Evolutionary conservation across 2,888 invertebrate genomes (phyloP), one percentile per base, ranked within the genome.

Genomic region (Chrysolina americana): DNA sequence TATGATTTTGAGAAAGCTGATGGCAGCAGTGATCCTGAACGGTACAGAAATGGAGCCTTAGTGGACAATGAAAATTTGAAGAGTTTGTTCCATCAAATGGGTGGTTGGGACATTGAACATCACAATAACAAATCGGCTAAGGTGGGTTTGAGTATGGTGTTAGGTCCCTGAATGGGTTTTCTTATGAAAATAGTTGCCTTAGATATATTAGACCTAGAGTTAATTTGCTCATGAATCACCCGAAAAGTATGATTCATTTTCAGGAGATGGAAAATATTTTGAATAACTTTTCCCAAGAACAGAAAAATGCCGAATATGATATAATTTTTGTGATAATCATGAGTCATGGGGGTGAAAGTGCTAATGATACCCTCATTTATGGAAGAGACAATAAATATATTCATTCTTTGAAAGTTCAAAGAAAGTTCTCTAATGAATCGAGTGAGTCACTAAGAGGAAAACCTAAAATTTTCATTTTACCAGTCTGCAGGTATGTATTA

Each of bases 381-480:
- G 92, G 92, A 83, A 86, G 86, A 74, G 92, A 93, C 86, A 91
- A 91, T 23, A 81, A 86, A 1, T 85, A 87, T 50, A 86, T 91
- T 65, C 86, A 89, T 74, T 89, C 90, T 21, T 86, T 87, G 28
- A 86, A 89, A 68, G 90, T 94, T 81, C 66, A 73, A 28, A 70
- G 71, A 17, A 89, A 89, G 81, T 94, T 94, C 86, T 90, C 89
- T 81, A 91, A 92, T 84, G 82, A 85, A 48, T 88, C 88, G 74
- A 92, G 93, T 84, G 88, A 89, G 2, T 85, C 87, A 69, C 89
- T 93, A 76, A 83, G 87, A 36, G 88, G 90, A 62, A 91, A 92
- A 82, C 94, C 94, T 17, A 94, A 94, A 88, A 90, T 94, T 70
- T 91, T 94, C 81, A 89, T 94, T 75, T 93, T 93, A 84, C 94